phyloP scores from a whole-genome alignment of 2,797 vertebrate species.

The Pantherophis alleghaniensis region DNA sequence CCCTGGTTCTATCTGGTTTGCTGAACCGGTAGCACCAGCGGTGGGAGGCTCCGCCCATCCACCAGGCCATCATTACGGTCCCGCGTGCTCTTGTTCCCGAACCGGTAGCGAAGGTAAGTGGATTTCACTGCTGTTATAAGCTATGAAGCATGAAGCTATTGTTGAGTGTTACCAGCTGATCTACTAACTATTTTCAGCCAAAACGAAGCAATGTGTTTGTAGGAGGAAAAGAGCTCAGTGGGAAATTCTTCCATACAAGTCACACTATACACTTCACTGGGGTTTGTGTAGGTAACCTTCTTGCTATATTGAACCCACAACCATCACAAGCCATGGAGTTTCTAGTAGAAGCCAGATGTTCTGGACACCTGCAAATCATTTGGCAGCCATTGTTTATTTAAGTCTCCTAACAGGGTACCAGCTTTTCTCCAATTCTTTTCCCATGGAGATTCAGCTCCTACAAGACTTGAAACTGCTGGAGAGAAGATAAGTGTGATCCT shows the following conservation, averaged over 20 bases:
- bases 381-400: slow-evolving; percentile 79
- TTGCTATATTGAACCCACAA: slow-evolving; percentile 51
- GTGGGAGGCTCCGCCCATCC: too few species aligned
- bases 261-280: neutral
- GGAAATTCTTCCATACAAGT: neutral
- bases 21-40: too few species aligned
- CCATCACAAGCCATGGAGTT: slow-evolving; percentile 48
- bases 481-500: slow-evolving; percentile 42
- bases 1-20: too few species aligned
- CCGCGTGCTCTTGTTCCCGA: too few species aligned
- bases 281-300: neutral
- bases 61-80: too few species aligned
- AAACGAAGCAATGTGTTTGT: neutral
- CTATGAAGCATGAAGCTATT: slow-evolving; percentile 59
- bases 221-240: neutral
- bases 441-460: slow-evolving; percentile 58
- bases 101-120: too few species aligned
- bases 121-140: too few species aligned
- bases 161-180: slow-evolving; percentile 70
- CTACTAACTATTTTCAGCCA: slow-evolving; percentile 73
- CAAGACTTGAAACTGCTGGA: slow-evolving; percentile 52
- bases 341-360: slow-evolving; percentile 70
- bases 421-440: slow-evolving; percentile 73
- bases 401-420: slow-evolving; percentile 78
- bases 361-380: slow-evolving; percentile 83